Evolutionary conservation across 2,113 vertebrate genomes (phyloP), one percentile per base, ranked within the genome.

Genomic region (Alethe castanea): DNA sequence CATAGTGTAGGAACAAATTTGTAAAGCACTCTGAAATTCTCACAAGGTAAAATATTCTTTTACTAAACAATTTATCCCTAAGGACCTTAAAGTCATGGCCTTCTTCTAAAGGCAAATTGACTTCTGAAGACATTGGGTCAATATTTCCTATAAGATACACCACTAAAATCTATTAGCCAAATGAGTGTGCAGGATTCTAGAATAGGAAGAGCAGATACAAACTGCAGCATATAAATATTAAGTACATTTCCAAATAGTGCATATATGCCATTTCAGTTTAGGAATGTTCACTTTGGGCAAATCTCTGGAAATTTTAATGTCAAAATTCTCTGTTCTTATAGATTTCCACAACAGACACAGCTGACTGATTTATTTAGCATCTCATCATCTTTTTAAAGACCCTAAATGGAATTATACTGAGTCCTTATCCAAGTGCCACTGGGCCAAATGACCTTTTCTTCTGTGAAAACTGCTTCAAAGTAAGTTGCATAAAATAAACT

Each of bases 381-480:
- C 79, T 78, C 57, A 19, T 88, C 57, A 56, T 71, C 56, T 92
- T 94, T 95, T 35, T 81, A 44, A 91, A 90, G 88, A 86, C 56
- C 36, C 83, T 70, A 86, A 71, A 84, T 90, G 86, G 90, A 96
- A 92, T 93, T 94, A 62, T 62, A 59, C 16, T 17, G 61, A 62
- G 25, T 59, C 38, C 26, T 90, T 83, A 81, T 81, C 82, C 87
- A 76, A 93, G 38, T 69, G 53, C 62, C 36, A 73, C 50, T 54
- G 59, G 78, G 74, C 94, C 82, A 95, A 93, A 95, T 94, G 60
- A 86, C 89, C 79, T 96, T 96, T 94, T 71, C 91, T 93, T 90
- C 88, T 94, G 91, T 95, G 73, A 94, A 93, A 90, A 52, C 54
- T 40, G 67, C 72, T 81, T 94, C 67, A 67, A 88, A 92, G 52